These are phyloP conservation scores for Notiomystis cincta DNA, from an alignment of 2,113 vertebrate genomes.

Conservation along the genomic window DNA sequence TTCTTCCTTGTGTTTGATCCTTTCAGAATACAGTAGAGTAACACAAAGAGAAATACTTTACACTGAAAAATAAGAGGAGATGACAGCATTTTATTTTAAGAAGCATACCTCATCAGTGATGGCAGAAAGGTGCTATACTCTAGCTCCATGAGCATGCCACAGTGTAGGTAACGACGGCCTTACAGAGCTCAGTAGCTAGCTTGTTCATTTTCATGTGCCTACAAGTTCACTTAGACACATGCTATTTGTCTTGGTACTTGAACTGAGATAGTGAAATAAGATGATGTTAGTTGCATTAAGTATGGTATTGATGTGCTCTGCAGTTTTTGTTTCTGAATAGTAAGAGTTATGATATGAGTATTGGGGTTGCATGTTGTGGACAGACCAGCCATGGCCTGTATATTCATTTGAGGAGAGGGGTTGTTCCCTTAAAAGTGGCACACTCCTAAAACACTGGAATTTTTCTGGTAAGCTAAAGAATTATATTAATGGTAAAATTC, in stretches of 20 bases:
- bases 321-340: background rate
- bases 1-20: conserved; percentile 45
- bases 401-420: background rate
- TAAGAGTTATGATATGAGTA: background rate
- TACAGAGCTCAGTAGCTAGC: conserved; percentile 27
- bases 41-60: conserved; percentile 36
- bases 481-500: background rate
- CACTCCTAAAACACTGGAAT: background rate
- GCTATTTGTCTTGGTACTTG: background rate
- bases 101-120: conserved; percentile 40
- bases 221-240: background rate
- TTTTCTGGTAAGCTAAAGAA: background rate
- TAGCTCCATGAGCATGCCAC: conserved; percentile 37
- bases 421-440: background rate
- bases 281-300: background rate
- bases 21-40: conserved; percentile 50
- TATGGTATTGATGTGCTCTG: background rate
- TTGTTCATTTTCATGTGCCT: background rate
- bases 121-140: conserved; percentile 35
- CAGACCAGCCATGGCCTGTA: background rate
- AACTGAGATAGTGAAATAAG: background rate
- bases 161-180: background rate
- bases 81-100: conserved; percentile 50
- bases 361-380: background rate
- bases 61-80: conserved; percentile 54